Evolutionary conservation across 2,113 vertebrate genomes (phyloP).

Genomic region (Grantiella picta): DNA sequence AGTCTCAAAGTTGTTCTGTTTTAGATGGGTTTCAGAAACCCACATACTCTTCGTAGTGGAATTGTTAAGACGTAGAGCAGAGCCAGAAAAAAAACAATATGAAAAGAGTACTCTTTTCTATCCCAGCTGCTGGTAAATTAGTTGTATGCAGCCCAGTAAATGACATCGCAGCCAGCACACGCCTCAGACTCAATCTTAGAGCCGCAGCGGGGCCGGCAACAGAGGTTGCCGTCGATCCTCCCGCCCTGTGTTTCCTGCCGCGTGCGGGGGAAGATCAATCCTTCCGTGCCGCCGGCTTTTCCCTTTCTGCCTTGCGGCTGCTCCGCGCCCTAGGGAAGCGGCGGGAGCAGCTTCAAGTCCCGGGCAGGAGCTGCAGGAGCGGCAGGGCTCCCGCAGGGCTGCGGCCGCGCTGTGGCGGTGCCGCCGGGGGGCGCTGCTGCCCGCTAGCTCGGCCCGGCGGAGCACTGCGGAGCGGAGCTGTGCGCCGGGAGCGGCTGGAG

Average conservation of each 20-base stretch:
- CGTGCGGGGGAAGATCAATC: rapidly evolving
- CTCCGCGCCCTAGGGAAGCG: rapidly evolving
- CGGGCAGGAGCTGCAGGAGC: background rate
- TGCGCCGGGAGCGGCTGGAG: too few species aligned
- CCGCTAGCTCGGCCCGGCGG: too few species aligned
- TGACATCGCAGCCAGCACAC: background rate
- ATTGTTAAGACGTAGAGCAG: background rate
- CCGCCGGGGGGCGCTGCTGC: conserved; percentile 11
- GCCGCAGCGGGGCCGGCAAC: too few species aligned
- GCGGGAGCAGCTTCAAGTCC: background rate
- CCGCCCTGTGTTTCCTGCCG: background rate
- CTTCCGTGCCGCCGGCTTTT: rapidly evolving
- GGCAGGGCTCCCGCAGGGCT: background rate
- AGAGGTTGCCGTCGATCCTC: background rate
- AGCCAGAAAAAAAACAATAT: background rate
- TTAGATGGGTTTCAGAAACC: background rate
- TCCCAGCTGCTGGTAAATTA: background rate
- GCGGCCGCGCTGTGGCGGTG: background rate
- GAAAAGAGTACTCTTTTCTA: background rate
- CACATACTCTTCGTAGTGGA: background rate
- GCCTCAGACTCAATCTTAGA: too few species aligned
- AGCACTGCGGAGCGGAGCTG: too few species aligned
- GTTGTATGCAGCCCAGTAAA: background rate
- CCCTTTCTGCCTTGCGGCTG: background rate
- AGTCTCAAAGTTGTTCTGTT: background rate